These are phyloP conservation scores for Amphipyra berbera DNA, from an alignment of 2,888 invertebrate species.

Conservation along the genomic window DNA sequence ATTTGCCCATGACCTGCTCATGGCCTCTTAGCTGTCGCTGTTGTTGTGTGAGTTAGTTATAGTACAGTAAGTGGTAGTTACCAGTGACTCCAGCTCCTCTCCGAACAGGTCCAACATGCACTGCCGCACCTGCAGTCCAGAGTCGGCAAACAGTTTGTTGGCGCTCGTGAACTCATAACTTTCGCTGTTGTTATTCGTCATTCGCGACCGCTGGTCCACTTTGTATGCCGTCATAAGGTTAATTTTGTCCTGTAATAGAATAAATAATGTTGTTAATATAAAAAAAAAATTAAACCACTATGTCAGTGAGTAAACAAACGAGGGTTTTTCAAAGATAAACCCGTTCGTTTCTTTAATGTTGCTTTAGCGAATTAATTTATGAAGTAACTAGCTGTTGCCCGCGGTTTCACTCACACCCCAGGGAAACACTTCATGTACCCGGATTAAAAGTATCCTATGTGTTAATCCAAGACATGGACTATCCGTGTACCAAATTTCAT, in stretches of 20 bases:
- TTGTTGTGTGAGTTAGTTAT: background rate
- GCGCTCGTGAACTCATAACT: slow-evolving; percentile 94
- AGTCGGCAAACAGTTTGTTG: slow-evolving; percentile 93
- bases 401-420: too few relatives aligned
- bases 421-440: too few relatives aligned
- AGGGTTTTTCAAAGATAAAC: too few relatives aligned
- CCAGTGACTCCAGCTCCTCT: slow-evolving; percentile 90
- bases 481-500: too few relatives aligned
- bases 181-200: slow-evolving; percentile 86
- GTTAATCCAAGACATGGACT: too few relatives aligned
- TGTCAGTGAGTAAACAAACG: too few relatives aligned
- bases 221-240: slow-evolving; percentile 93
- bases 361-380: too few relatives aligned
- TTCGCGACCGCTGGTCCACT: slow-evolving; percentile 91
- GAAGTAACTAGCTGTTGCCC: too few relatives aligned
- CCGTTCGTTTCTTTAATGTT: too few relatives aligned
- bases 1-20: too few relatives aligned
- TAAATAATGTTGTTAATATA: slow-evolving; percentile 1
- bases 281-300: background rate
- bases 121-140: slow-evolving; percentile 89
- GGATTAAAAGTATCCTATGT: too few relatives aligned
- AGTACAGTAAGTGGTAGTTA: slow-evolving; percentile 52
- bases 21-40: too few relatives aligned
- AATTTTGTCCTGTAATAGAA: slow-evolving; percentile 90
- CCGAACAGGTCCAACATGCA: slow-evolving; percentile 92